Evolutionary conservation across 2,113 vertebrate genomes (phyloP).

Genomic region (Anser cygnoides): DNA sequence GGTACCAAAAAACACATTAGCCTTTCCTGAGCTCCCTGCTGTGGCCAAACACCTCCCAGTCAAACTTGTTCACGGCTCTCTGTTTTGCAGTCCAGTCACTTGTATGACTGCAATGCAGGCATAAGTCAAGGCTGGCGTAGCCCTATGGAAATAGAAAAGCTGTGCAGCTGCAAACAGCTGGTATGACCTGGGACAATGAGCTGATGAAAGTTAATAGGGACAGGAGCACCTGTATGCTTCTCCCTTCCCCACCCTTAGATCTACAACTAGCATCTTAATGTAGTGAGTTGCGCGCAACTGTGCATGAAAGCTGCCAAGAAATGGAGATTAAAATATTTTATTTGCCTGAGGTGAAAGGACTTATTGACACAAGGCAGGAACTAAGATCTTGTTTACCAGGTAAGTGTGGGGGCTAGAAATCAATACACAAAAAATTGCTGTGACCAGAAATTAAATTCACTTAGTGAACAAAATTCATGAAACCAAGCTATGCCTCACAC

Average conservation of each 20-base stretch:
- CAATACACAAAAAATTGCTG: not conserved
- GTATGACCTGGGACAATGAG: not conserved
- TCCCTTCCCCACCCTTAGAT: not conserved
- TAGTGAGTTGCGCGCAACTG: not conserved
- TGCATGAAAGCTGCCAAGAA: not conserved
- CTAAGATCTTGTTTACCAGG: conserved; percentile 34
- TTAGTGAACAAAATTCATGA: not conserved
- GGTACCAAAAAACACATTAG: not conserved
- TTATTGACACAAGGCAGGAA: conserved; percentile 6
- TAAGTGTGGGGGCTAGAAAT: not conserved
- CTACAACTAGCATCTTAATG: not conserved
- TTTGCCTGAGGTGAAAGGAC: conserved; percentile 10
- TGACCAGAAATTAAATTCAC: conserved; percentile 12
- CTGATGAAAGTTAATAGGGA: fast-evolving
- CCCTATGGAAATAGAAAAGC: not conserved
- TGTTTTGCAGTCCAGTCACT: not conserved
- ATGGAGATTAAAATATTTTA: not conserved
- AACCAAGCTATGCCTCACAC: not conserved
- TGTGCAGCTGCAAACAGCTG: not conserved
- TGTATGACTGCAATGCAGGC: not conserved
- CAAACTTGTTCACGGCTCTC: not conserved
- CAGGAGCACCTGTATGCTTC: not conserved
- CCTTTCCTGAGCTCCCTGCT: not conserved
- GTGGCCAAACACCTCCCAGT: not conserved
- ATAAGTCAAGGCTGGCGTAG: not conserved